These are phyloP conservation scores for Morelia viridis DNA, from an alignment of 2,797 vertebrate genomes.

Conservation along the genomic window DNA sequence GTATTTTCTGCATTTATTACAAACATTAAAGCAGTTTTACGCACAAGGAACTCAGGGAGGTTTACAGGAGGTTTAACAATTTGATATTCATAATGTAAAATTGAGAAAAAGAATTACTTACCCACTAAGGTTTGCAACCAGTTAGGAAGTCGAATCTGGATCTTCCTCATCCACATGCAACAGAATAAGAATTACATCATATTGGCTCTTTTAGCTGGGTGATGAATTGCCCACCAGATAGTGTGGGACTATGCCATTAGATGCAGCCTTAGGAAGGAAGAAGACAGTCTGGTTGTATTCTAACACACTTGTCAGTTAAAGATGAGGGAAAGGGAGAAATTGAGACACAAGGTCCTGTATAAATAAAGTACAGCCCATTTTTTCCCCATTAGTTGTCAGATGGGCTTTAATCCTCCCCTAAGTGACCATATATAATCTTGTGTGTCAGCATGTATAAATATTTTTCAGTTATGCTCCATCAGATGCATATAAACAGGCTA, in stretches of 20 bases:
- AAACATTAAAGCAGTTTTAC: neutral
- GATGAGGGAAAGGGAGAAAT: conserved; percentile 19
- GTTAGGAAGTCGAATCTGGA: neutral
- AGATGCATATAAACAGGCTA: conserved; percentile 56
- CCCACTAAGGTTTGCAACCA: neutral
- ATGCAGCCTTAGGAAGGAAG: neutral
- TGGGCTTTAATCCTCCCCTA: conserved; percentile 41
- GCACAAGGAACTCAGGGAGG: neutral
- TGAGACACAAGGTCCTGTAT: neutral
- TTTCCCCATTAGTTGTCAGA: conserved; percentile 44
- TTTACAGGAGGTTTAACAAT: no score
- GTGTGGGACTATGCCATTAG: conserved; percentile 1
- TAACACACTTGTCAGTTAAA: neutral
- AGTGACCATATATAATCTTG: conserved; percentile 41
- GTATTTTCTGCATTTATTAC: neutral
- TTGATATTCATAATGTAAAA: neutral
- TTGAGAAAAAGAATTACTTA: neutral
- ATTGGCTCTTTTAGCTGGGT: neutral
- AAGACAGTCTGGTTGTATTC: neutral
- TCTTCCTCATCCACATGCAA: neutral
- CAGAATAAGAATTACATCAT: neutral
- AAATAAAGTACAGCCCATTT: conserved; percentile 31
- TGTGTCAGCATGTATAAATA: conserved; percentile 45
- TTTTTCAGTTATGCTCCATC: conserved; percentile 53
- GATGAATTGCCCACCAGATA: neutral